A percentile compares a stretch with the other conserved stretches of the same genome.
phyloP scores from a whole-genome alignment of 1,140 invertebrate genomes.

The Drosophila nannoptera region DNA sequence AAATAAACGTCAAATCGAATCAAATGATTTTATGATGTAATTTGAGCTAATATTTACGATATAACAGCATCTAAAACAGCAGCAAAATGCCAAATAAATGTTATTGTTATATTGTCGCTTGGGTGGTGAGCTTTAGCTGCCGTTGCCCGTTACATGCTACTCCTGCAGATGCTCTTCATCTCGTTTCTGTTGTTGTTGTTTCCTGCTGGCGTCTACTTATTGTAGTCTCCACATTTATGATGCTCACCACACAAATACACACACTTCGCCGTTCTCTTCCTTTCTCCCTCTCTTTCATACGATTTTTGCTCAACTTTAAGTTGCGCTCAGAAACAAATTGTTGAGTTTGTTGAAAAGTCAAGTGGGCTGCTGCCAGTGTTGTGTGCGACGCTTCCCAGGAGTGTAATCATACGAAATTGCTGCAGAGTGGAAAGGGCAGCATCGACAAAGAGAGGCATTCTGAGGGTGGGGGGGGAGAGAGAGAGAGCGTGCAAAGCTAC shows the following conservation, averaged over 20 bases:
- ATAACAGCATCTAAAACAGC: conserved; percentile 78
- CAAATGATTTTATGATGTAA: conserved; percentile 79
- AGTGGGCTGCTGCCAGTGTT: conserved; percentile 40
- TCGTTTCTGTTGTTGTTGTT: conserved; percentile 7
- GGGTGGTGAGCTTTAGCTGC: conserved; percentile 60
- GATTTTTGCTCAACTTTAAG: conserved; percentile 59
- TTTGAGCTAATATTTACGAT: conserved; percentile 79
- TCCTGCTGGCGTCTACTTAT: conserved; percentile 14
- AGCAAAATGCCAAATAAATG: conserved; percentile 79
- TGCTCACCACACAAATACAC: conserved; percentile 35
- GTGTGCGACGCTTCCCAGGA: conserved; percentile 42
- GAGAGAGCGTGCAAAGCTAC: background rate
- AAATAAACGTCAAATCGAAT: conserved; percentile 79
- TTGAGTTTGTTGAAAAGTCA: conserved; percentile 65
- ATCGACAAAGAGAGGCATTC: background rate
- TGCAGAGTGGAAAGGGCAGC: conserved; percentile 13
- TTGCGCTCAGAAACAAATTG: conserved; percentile 41
- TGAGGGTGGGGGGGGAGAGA: background rate
- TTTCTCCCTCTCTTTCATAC: background rate
- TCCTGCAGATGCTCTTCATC: background rate
- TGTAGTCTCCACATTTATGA: conserved; percentile 59
- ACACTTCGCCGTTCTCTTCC: background rate
- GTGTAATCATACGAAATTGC: conserved; percentile 66
- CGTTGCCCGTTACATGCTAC: conserved; percentile 1
- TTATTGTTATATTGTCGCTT: conserved; percentile 79